Evolutionary conservation across 1,140 invertebrate species (phyloP).

Genomic region (Drosophila aff.): DNA sequence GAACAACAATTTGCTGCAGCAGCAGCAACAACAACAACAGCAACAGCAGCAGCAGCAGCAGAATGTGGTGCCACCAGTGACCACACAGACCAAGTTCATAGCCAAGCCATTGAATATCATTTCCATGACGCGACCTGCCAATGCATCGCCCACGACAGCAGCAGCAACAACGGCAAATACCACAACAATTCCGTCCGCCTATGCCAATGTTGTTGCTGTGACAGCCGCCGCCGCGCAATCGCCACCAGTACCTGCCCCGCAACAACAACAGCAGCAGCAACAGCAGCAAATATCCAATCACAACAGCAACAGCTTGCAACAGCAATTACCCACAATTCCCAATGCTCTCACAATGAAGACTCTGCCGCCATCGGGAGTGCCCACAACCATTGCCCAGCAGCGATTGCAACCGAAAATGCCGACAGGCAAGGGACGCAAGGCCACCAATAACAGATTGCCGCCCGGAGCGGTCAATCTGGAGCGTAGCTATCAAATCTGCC

Average conservation of each 20-base stretch:
- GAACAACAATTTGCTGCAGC: slow-evolving; percentile 75
- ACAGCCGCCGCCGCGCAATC: slow-evolving; percentile 38
- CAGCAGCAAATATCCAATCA: slow-evolving; percentile 45
- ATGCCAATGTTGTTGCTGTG: slow-evolving; percentile 69
- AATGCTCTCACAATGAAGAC: slow-evolving; percentile 80
- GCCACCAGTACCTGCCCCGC: slow-evolving; percentile 41
- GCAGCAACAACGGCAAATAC: slow-evolving; percentile 54
- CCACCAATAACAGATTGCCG: slow-evolving; percentile 89
- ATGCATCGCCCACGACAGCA: slow-evolving; percentile 64
- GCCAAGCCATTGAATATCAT: slow-evolving; percentile 79
- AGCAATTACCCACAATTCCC: slow-evolving; percentile 35
- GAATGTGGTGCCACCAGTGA: slow-evolving; percentile 81
- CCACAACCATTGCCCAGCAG: slow-evolving; percentile 85
- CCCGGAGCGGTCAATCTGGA: slow-evolving; percentile 96
- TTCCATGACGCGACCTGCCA: slow-evolving; percentile 71
- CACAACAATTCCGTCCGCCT: slow-evolving; percentile 75
- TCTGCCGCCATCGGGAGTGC: slow-evolving; percentile 84
- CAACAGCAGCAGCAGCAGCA: slow-evolving; percentile 59
- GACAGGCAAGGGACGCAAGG: slow-evolving; percentile 85
- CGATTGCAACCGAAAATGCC: slow-evolving; percentile 77
- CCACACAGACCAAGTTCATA: slow-evolving; percentile 79
- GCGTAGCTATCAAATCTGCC: slow-evolving; percentile 97
- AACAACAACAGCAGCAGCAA: slow-evolving; percentile 40
- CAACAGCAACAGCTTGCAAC: slow-evolving; percentile 45
- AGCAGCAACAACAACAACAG: slow-evolving; percentile 75